Evolutionary conservation across 1,140 invertebrate species (phyloP).

Genomic region (Akabosia matsudoensis): DNA sequence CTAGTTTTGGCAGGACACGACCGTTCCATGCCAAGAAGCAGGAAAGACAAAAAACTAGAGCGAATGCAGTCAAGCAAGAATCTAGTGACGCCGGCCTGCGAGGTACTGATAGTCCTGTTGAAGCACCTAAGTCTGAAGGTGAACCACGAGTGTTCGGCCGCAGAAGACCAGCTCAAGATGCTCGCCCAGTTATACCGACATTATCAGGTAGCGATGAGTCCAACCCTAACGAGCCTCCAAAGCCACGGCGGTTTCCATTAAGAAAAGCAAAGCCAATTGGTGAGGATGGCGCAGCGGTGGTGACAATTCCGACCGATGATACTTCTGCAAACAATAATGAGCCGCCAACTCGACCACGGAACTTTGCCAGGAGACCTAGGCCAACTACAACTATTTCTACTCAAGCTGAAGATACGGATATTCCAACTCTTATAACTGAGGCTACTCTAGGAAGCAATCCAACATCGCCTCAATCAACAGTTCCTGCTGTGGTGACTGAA

Average conservation of each 20-base stretch:
- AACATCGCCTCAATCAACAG: background rate
- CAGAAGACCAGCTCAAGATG: slow-evolving; percentile 6
- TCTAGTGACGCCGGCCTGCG: background rate
- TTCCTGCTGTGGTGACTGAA: background rate
- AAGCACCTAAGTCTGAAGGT: background rate
- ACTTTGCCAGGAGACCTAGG: background rate
- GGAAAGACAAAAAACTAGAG: background rate
- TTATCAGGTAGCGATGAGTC: background rate
- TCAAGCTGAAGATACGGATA: background rate
- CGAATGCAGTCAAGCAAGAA: background rate
- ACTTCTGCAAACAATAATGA: background rate
- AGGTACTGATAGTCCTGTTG: background rate
- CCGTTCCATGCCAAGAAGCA: background rate
- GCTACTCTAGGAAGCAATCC: background rate
- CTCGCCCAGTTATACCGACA: background rate
- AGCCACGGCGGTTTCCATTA: background rate
- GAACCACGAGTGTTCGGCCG: background rate
- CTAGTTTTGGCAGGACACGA: slow-evolving; percentile 8
- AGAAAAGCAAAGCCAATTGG: background rate
- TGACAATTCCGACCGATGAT: background rate
- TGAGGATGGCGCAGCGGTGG: background rate
- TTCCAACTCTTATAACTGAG: background rate
- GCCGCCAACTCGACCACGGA: background rate
- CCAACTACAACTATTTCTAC: background rate
- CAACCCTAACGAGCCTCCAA: background rate